Evolutionary conservation across 2,113 vertebrate species (phyloP).

Genomic region (Mola mola): DNA sequence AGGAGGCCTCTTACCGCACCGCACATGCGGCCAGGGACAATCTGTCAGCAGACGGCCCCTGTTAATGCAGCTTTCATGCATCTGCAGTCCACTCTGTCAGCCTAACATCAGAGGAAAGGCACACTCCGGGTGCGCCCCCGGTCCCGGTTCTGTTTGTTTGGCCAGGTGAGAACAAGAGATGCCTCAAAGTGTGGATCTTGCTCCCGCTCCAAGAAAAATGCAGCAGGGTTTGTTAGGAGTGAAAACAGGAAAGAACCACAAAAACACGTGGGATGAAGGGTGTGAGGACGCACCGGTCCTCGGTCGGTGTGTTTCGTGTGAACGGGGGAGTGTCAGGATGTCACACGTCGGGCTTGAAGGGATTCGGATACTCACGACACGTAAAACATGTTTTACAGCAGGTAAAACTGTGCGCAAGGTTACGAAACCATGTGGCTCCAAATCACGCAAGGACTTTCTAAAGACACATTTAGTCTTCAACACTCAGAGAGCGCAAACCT

Average conservation of each 20-base stretch:
- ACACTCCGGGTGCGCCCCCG: neutral
- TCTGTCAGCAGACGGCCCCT: constrained; percentile 57
- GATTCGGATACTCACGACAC: too few relatives aligned
- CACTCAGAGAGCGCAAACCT: too few relatives aligned
- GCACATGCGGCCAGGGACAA: constrained; percentile 57
- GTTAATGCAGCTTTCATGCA: constrained; percentile 56
- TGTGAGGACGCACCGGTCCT: constrained; percentile 52
- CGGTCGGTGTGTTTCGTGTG: too few relatives aligned
- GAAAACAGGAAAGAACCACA: constrained; percentile 59
- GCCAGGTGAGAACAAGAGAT: constrained; percentile 61
- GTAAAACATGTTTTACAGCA: too few relatives aligned
- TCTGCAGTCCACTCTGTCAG: constrained; percentile 46
- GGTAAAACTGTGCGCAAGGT: too few relatives aligned
- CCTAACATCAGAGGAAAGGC: constrained; percentile 11
- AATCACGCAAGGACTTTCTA: too few relatives aligned
- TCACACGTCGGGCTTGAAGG: too few relatives aligned
- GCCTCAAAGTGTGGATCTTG: too few relatives aligned
- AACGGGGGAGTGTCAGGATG: neutral
- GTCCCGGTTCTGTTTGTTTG: constrained; percentile 46
- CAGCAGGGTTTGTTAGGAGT: constrained; percentile 42
- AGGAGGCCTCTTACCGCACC: constrained; percentile 51
- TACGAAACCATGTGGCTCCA: too few relatives aligned
- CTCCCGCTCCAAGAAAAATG: constrained; percentile 42
- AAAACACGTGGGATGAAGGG: constrained; percentile 18
- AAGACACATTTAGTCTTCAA: too few relatives aligned